Evolutionary conservation across 92 coral and sea anemone genomes (phyloP), one percentile per base, ranked within the genome.

Genomic region (Zoanthus sociatus): DNA sequence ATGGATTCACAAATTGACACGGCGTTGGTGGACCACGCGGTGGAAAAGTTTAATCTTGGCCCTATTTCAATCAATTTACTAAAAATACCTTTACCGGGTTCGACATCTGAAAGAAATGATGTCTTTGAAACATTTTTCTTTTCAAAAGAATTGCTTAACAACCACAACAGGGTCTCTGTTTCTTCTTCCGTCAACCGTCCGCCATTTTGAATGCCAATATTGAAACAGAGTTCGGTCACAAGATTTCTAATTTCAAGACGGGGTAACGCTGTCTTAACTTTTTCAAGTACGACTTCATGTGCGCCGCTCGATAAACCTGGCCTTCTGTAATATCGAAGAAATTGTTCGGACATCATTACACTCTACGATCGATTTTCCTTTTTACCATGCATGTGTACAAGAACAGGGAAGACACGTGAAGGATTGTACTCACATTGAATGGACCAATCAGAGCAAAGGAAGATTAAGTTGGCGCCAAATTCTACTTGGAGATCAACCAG

Each of bases 11-110:
- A 96, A 87, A 96, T 95, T 8, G 99, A 93, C 73, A 95, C 98
- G 3, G 99, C 99, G 78, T 96, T 96, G 8, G 99, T 96, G 9
- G 99, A 96, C 94, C 93, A 94, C 3, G 99, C 99, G 1, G 99
- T 96, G n/a, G 99, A 96, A 81, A 96, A 96, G 78, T 96, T 96
- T 73, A 96, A 84, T 77, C 99, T 92, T 75, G 99, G 99, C 4
- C 98, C 99, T 70, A 96, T 95, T 87, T 96, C 98, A 54, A 96
- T 88, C 73, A 87, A 18, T 1, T 86, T 79, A 78, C 87, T 54
- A 73, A 83, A 51, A 67, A 32, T 78, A 16, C 83, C 88, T 58
- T 60, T 32, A 44, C 54, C 55, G 37, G 82, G 33, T 48, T 83
- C 67, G 31, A 78, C 88, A 13, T 56, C 54, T 63, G 88, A 44